Evolutionary conservation across 1,140 invertebrate species (phyloP).

Genomic region (Aphis gossypii): DNA sequence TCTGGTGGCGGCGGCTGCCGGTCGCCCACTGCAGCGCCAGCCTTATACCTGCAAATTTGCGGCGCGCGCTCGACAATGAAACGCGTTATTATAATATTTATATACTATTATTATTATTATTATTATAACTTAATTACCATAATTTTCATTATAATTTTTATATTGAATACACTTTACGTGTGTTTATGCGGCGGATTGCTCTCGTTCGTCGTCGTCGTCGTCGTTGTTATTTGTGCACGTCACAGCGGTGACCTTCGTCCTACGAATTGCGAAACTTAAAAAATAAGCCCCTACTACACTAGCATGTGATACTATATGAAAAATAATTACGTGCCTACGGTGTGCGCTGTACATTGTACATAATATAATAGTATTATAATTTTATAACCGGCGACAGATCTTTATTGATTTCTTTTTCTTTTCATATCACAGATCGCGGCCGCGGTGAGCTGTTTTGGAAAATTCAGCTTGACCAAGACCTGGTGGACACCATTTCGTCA

Average conservation of each 20-base stretch:
- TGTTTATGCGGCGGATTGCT: not conserved
- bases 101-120: not conserved
- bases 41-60: not conserved
- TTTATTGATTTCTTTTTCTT: not conserved
- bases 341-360: not conserved
- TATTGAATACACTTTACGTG: not conserved
- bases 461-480: slow-evolving; percentile 87
- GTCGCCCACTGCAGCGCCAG: slow-evolving; percentile 32
- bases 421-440: slow-evolving; percentile 29
- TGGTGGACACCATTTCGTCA: slow-evolving; percentile 86
- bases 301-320: not conserved
- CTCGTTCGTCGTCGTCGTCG: not conserved
- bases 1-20: not conserved
- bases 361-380: not conserved
- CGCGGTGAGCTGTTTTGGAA: slow-evolving; percentile 76
- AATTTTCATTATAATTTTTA: slow-evolving; percentile 6
- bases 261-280: not conserved
- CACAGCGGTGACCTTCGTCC: not conserved
- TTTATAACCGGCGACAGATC: not conserved
- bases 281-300: not conserved
- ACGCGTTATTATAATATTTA: slow-evolving; percentile 24
- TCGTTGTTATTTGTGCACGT: not conserved
- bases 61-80: not conserved
- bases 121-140: not conserved
- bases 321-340: not conserved